These are phyloP conservation scores for Paratrypauchen microcephalus DNA, from an alignment of 2,797 vertebrate species.

Conservation along the genomic window DNA sequence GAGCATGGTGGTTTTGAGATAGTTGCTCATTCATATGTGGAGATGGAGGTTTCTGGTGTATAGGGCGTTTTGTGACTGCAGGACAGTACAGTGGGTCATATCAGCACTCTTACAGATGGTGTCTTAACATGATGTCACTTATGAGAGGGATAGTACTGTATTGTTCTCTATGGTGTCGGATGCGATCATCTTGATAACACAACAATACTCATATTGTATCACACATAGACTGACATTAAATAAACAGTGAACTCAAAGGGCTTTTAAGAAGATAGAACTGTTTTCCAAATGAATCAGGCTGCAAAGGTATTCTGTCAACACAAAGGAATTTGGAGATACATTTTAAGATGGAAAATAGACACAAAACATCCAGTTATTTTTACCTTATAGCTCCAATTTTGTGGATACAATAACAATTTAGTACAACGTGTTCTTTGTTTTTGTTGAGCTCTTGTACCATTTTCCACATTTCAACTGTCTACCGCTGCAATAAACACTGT, in stretches of 20 bases:
- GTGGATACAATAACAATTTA: background rate
- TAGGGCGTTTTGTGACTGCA: conserved; percentile 28
- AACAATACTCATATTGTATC: conserved; percentile 20
- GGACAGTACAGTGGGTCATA: conserved; percentile 31
- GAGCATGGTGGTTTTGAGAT: conserved; percentile 42
- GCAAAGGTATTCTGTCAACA: background rate
- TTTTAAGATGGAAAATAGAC: background rate
- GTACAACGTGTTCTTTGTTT: background rate
- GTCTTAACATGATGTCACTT: conserved; percentile 51
- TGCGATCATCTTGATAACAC: conserved; percentile 25
- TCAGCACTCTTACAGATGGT: conserved; percentile 42
- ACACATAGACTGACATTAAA: conserved; percentile 13
- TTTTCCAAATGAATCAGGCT: conserved; percentile 5
- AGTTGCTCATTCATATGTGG: conserved; percentile 55
- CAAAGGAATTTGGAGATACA: conserved; percentile 9
- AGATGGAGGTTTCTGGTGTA: conserved; percentile 47
- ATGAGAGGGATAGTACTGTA: conserved; percentile 23
- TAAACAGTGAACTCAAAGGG: conserved; percentile 15
- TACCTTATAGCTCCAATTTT: background rate
- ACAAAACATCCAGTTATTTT: background rate
- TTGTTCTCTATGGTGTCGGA: conserved; percentile 25
- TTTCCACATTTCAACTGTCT: background rate
- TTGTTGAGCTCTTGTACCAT: background rate
- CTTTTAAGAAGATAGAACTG: background rate
- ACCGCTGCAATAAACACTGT: background rate